Percentiles rank a stretch among this genome's conserved stretches.
phyloP scores from a whole-genome alignment of 2,888 invertebrate genomes.

The Scaptomyza reducta region DNA sequence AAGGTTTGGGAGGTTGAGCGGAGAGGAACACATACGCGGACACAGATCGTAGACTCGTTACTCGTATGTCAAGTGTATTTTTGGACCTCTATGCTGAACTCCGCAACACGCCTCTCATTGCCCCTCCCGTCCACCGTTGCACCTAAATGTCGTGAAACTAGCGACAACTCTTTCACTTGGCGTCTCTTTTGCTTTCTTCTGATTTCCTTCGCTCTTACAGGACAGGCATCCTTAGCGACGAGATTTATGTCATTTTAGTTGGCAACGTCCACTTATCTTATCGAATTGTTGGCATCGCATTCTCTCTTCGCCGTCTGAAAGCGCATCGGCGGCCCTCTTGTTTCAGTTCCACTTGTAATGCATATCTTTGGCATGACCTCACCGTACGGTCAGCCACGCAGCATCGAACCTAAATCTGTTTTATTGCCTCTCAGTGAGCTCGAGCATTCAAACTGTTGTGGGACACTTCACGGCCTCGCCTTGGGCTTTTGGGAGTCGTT shows the following conservation, averaged over 20 bases:
- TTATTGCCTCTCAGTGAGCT: constrained; percentile 51
- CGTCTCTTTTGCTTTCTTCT: constrained; percentile 57
- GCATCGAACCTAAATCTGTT: constrained; percentile 37
- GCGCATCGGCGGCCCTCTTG: constrained; percentile 8
- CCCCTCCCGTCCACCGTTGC: constrained; percentile 3
- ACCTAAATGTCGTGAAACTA: constrained; percentile 60
- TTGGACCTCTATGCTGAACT: constrained; percentile 60
- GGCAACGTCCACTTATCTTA: constrained; percentile 84
- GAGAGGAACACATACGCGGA: constrained; percentile 42
- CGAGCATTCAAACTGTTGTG: constrained; percentile 41
- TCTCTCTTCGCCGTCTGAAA: constrained; percentile 28
- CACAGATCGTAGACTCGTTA: constrained; percentile 36
- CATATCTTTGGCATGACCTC: constrained; percentile 71
- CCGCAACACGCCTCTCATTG: background rate
- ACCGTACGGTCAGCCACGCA: constrained; percentile 31
- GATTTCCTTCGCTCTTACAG: constrained; percentile 52
- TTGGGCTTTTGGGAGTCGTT: background rate
- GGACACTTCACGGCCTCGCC: constrained; percentile 35
- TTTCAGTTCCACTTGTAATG: constrained; percentile 33
- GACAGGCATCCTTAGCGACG: constrained; percentile 82
- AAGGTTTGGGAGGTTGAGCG: background rate
- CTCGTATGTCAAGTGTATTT: constrained; percentile 75
- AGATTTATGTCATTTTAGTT: constrained; percentile 84
- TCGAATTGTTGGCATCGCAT: constrained; percentile 83
- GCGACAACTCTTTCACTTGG: constrained; percentile 66